phyloP scores from a whole-genome alignment of 2,797 vertebrate species.

The Spinibarbus caldwelli region DNA sequence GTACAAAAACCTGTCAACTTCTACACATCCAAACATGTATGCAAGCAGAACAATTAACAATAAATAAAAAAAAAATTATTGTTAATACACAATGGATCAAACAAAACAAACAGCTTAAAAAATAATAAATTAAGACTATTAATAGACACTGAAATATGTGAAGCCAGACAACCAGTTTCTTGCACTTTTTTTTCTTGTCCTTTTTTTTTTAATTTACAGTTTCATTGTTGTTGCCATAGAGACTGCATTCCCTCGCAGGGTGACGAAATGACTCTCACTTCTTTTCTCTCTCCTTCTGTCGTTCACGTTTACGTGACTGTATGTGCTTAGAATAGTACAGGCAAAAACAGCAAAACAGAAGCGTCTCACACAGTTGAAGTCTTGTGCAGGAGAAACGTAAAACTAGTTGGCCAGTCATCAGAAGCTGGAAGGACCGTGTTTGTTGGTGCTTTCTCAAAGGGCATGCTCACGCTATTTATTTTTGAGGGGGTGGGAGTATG shows the following conservation, averaged over 20 bases:
- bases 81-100: conserved; percentile 59
- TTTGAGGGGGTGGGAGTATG: conserved; percentile 21
- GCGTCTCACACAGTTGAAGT: conserved; percentile 16
- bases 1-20: conserved; percentile 66
- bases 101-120: conserved; percentile 57
- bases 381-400: neutral
- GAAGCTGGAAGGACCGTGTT: conserved; percentile 24
- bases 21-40: conserved; percentile 63
- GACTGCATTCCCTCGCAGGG: conserved; percentile 47
- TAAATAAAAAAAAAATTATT: conserved; percentile 75
- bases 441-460: conserved; percentile 13
- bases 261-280: conserved; percentile 56
- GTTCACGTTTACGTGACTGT: conserved; percentile 51
- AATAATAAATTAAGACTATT: conserved; percentile 78
- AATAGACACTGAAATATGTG: conserved; percentile 71
- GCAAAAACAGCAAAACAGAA: conserved; percentile 22
- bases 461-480: conserved; percentile 26
- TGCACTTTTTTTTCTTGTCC: conserved; percentile 5
- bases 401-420: conserved; percentile 14
- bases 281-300: conserved; percentile 46
- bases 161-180: conserved; percentile 61
- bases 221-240: conserved; percentile 58
- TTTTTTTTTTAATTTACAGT: conserved; percentile 41
- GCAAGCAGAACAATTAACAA: conserved; percentile 74
- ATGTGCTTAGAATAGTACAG: conserved; percentile 56